Base-by-base conservation (phyloP, 2,888 invertebrate genomes). In the Agrotis puta region DNA sequence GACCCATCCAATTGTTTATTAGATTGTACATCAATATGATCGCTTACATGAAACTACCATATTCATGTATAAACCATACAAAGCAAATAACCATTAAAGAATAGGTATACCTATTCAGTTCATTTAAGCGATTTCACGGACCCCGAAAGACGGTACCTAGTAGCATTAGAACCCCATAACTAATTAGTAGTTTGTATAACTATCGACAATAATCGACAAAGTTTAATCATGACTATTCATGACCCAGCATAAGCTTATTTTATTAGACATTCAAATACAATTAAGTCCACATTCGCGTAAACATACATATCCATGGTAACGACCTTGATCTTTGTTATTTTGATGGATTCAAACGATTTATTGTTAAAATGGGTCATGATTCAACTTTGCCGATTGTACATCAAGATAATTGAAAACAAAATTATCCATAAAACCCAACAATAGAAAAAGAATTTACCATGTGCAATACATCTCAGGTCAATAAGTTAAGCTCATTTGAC, bases 101-200 rank as follows among this genome's bases (percentile, higher is more conserved):
- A 85, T 75, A 85, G 84, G 81, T 74, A 61, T 63, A 68, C 73
- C 83, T 75, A 81, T 78, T 77, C 85, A 83, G 84, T 83, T 85
- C 85, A 74, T 81, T 72, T 74, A 58, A 83, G 69, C 72, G 24
- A 72, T 77, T 76, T 63, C 48, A 77, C 47, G 77, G 84, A 83
- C 84, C 85, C 85, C 45, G 69, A 85, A 65, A 64, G 43, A 70
- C 51, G 50, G 59, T 67, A 67, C 48, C 63, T 70, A 71, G 54
- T 70, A 71, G 54, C 58, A 61, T 70, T 66, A 70, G 69, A 67
- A 61, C 70, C 58, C 56, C 53, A n/a, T 64, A 69, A 61, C 20
- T 47, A 63, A 43, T 74, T 24, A 56, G 39, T 45, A 77, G 43
- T 71, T n/a, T n/a, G n/a, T n/a, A n/a, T n/a, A n/a, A n/a, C n/a